These are phyloP conservation scores for Lophius americanus DNA, from an alignment of 2,797 vertebrate species.

Conservation along the genomic window DNA sequence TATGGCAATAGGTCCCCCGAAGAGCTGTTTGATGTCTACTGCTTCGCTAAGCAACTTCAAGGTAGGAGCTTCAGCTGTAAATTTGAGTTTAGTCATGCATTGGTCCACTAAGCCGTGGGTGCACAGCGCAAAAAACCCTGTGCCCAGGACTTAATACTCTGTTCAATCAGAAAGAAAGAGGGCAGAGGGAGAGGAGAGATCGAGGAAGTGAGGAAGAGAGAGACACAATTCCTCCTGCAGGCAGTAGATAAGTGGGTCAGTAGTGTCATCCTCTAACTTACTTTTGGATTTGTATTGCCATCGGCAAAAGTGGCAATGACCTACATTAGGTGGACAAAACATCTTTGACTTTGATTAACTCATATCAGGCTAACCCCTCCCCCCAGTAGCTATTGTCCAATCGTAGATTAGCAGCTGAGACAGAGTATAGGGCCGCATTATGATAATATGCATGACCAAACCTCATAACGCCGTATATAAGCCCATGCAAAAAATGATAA, in stretches of 20 bases:
- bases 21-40: slow-evolving; percentile 94
- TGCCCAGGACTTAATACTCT: slow-evolving; percentile 44
- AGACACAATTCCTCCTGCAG: slow-evolving; percentile 12
- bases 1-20: slow-evolving; percentile 86
- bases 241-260: slow-evolving; percentile 26
- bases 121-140: slow-evolving; percentile 21
- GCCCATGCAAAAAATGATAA: no score
- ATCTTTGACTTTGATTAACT: not conserved
- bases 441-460: no score
- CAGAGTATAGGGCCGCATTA: no score
- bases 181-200: slow-evolving; percentile 4
- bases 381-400: not conserved
- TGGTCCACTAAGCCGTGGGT: slow-evolving; percentile 28
- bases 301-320: not conserved
- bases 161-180: slow-evolving; percentile 26
- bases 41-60: slow-evolving; percentile 88
- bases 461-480: no score
- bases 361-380: not conserved
- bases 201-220: not conserved
- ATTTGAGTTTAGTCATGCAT: slow-evolving; percentile 50
- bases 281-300: slow-evolving; percentile 12
- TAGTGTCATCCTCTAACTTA: slow-evolving; percentile 33
- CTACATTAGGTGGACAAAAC: slow-evolving; percentile 5
- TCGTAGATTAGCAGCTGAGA: not conserved
- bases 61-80: slow-evolving; percentile 74